phyloP scores from a whole-genome alignment of 2,888 invertebrate genomes.

The Noctua pronuba region DNA sequence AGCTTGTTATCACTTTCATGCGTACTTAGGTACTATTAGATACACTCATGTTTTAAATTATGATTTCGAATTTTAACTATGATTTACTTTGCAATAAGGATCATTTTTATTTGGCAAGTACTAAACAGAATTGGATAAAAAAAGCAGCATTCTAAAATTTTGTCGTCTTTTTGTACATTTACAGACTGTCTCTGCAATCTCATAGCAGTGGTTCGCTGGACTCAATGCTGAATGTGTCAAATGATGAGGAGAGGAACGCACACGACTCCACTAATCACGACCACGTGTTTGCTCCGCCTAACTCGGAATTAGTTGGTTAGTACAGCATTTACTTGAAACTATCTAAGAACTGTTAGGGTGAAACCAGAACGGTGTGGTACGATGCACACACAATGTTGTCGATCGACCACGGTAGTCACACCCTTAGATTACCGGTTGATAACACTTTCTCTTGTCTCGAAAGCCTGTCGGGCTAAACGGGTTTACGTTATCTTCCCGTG shows the following conservation, averaged over 20 bases:
- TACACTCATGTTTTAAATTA: conserved; percentile 34
- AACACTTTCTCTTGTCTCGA: not conserved
- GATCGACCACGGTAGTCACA: not conserved
- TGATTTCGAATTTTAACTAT: conserved; percentile 10
- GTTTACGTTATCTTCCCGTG: not conserved
- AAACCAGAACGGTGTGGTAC: too few species aligned
- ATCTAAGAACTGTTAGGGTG: not conserved
- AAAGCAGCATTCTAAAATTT: not conserved
- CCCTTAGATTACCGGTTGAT: conserved; percentile 4
- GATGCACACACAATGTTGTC: too few species aligned
- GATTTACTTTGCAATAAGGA: conserved; percentile 16
- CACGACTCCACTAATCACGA: conserved; percentile 86
- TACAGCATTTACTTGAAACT: conserved; percentile 6
- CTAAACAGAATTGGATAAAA: not conserved
- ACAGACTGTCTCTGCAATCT: conserved; percentile 93
- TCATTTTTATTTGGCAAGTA: conserved; percentile 28
- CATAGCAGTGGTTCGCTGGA: conserved; percentile 96
- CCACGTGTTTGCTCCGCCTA: conserved; percentile 81
- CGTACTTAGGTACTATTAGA: conserved; percentile 35
- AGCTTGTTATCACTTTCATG: conserved; percentile 49
- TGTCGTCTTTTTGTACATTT: conserved; percentile 59
- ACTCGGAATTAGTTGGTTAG: conserved; percentile 81
- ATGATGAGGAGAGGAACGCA: conserved; percentile 93
- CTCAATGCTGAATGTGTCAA: conserved; percentile 96
- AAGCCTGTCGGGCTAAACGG: not conserved